A percentile compares a stretch with the other conserved stretches of the same genome.
Conservation (phyloP, 2,888 invertebrate species). For the Mimachlamys varia region DNA sequence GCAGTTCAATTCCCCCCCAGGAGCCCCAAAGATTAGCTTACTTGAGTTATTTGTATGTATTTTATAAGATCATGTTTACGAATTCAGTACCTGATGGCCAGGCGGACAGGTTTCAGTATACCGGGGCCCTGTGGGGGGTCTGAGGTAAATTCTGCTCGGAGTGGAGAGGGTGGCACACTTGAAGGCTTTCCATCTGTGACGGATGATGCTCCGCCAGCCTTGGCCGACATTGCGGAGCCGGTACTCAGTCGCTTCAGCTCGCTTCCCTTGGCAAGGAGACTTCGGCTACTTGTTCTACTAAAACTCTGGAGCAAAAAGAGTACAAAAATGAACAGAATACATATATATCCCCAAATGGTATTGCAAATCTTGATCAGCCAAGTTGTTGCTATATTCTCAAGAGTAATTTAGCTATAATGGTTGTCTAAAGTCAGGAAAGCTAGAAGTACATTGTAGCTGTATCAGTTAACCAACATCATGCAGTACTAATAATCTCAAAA, state of each 20-base stretch:
- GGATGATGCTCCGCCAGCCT: not conserved
- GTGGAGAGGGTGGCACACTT: slow-evolving; percentile 73
- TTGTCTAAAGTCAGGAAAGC: not conserved
- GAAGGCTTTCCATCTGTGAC: slow-evolving; percentile 36
- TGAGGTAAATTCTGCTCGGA: slow-evolving; percentile 72
- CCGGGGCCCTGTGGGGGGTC: slow-evolving; percentile 66
- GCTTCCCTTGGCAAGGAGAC: slow-evolving; percentile 34
- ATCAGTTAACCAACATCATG: too few relatives aligned
- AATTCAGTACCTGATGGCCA: not conserved
- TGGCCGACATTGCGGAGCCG: not conserved
- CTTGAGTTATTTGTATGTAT: too few relatives aligned
- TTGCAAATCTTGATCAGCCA: not conserved
- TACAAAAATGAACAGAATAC: not conserved
- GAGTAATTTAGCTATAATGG: not conserved
- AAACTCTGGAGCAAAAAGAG: slow-evolving; percentile 41
- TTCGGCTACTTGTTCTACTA: slow-evolving; percentile 51
- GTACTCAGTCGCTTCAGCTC: slow-evolving; percentile 59
- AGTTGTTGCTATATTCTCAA: not conserved
- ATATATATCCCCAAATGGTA: not conserved
- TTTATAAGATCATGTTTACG: not conserved
- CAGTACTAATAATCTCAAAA: too few relatives aligned
- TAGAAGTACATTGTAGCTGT: too few relatives aligned
- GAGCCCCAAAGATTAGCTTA: too few relatives aligned
- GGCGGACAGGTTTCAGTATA: slow-evolving; percentile 57
- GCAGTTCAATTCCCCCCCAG: too few relatives aligned